phyloP scores from a whole-genome alignment of 2,797 vertebrate species.

The Xiphophorus birchmanni region DNA sequence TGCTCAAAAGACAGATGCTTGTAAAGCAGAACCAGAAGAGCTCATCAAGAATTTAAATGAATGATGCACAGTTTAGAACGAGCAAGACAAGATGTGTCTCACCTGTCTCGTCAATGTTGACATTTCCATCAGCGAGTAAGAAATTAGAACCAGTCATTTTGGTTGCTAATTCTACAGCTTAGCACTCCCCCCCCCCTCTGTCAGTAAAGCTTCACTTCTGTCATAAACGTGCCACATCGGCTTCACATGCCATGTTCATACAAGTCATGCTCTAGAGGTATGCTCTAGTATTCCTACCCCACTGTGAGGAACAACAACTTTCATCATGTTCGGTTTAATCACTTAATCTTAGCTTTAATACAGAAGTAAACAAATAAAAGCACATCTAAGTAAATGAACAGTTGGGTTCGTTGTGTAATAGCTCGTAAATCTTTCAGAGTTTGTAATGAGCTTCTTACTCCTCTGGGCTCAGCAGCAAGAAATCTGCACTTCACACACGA shows the following conservation, averaged over 20 bases:
- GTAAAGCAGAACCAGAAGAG: constrained; percentile 19
- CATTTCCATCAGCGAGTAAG: constrained; percentile 59
- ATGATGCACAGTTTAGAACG: constrained; percentile 22
- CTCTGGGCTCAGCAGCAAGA: constrained; percentile 61
- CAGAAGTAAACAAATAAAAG: constrained; percentile 77
- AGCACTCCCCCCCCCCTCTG: constrained; percentile 55
- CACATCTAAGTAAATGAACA: constrained; percentile 75
- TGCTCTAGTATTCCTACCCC: constrained; percentile 38
- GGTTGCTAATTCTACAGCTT: constrained; percentile 74
- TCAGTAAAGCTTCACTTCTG: constrained; percentile 55
- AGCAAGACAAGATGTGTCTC: constrained; percentile 30
- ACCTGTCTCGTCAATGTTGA: constrained; percentile 50
- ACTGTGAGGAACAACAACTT: constrained; percentile 59
- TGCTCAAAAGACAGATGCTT: constrained; percentile 37
- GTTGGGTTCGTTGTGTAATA: constrained; percentile 70
- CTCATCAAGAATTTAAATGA: constrained; percentile 47
- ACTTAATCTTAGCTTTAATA: constrained; percentile 71
- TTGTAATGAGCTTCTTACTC: constrained; percentile 75
- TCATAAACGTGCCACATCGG: constrained; percentile 56
- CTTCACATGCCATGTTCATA: constrained; percentile 33
- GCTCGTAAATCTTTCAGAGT: constrained; percentile 76
- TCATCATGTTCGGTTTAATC: constrained; percentile 75
- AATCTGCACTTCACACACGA: constrained; percentile 63
- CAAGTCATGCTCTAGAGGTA: constrained; percentile 34
- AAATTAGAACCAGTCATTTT: constrained; percentile 67